Percentiles rank a stretch among this genome's conserved stretches.
Evolutionary conservation across 1,140 invertebrate species (phyloP).

Genomic region (Eufriesea mexicana): DNA sequence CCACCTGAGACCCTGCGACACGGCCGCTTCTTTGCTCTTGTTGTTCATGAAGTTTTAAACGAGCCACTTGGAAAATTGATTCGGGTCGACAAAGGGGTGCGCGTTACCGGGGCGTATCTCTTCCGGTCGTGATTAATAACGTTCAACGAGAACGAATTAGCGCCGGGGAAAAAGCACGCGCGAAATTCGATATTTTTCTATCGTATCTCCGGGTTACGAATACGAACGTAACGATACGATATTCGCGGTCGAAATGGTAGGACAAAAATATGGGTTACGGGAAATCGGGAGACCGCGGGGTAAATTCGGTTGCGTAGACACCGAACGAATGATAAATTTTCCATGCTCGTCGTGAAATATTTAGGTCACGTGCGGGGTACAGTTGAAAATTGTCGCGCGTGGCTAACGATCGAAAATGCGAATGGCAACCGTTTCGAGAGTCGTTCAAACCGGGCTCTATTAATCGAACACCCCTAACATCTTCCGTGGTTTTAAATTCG

Average conservation of each 20-base stretch:
- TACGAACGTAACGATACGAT: neutral
- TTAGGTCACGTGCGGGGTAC: neutral
- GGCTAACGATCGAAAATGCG: neutral
- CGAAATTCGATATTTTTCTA: neutral
- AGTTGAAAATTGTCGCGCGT: neutral
- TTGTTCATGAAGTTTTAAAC: constrained; percentile 3
- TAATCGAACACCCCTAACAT: neutral
- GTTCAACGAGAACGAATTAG: neutral
- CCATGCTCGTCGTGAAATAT: constrained; percentile 1
- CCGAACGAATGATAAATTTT: constrained; percentile 23
- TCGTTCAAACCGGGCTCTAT: neutral
- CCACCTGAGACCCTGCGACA: constrained; percentile 15
- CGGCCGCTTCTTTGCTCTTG: no score
- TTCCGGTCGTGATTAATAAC: neutral
- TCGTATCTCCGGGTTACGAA: neutral
- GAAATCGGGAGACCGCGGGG: neutral
- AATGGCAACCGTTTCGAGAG: neutral
- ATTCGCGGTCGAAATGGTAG: neutral
- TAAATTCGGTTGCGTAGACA: neutral
- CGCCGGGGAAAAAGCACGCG: neutral
- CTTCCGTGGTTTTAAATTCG: neutral
- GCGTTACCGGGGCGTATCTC: neutral
- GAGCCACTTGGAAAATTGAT: neutral
- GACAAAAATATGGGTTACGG: neutral
- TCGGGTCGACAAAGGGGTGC: neutral